Evolutionary conservation across 1,140 invertebrate species (phyloP).

Genomic region (Papilio glaucus): DNA sequence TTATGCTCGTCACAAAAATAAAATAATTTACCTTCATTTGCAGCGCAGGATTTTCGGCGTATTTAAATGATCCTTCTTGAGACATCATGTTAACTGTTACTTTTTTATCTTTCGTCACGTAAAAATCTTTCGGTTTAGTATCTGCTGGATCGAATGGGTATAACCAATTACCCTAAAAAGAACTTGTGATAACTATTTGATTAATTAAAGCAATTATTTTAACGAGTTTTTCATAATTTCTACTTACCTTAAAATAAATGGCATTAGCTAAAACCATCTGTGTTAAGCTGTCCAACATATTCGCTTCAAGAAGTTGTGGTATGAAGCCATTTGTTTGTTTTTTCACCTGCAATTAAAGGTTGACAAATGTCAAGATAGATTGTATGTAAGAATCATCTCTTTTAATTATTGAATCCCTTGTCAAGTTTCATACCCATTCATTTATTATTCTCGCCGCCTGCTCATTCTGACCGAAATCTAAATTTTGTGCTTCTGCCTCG

Average conservation of each 20-base stretch:
- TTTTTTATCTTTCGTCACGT: slow-evolving; percentile 55
- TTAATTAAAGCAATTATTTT: not conserved
- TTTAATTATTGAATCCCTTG: not conserved
- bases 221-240: not conserved
- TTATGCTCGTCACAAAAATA: no score
- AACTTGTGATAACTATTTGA: slow-evolving; percentile 64
- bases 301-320: slow-evolving; percentile 83
- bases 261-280: slow-evolving; percentile 59
- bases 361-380: not conserved
- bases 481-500: slow-evolving; percentile 69
- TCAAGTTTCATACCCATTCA: slow-evolving; percentile 74
- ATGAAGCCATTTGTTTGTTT: slow-evolving; percentile 86
- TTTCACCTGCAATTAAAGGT: slow-evolving; percentile 77
- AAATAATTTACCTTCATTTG: not conserved
- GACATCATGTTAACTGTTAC: slow-evolving; percentile 49
- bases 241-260: slow-evolving; percentile 84
- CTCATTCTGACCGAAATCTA: slow-evolving; percentile 82
- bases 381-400: not conserved
- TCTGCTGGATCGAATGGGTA: slow-evolving; percentile 82
- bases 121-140: slow-evolving; percentile 84
- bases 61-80: slow-evolving; percentile 44
- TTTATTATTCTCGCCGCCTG: slow-evolving; percentile 85
- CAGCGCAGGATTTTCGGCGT: slow-evolving; percentile 55
- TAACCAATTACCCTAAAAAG: slow-evolving; percentile 89
- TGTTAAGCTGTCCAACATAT: slow-evolving; percentile 69